Evolutionary conservation across 2,888 invertebrate genomes (phyloP).

Genomic region (Melolontha melolontha): DNA sequence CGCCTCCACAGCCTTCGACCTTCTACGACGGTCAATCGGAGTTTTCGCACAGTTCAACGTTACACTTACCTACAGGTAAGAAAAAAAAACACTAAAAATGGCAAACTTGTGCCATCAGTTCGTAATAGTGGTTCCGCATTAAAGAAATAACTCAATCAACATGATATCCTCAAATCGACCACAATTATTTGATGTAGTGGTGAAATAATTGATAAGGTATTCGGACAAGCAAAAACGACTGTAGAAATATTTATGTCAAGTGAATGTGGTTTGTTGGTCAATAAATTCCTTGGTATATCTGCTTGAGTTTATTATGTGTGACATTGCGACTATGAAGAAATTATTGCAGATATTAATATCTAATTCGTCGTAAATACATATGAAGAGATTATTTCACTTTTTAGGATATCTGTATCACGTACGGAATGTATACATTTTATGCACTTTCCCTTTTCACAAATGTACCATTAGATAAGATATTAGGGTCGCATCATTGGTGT

Average conservation of each 20-base stretch:
- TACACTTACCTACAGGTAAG: conserved; percentile 74
- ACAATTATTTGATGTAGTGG: conserved; percentile 23
- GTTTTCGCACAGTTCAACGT: conserved; percentile 64
- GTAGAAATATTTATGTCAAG: conserved; percentile 33
- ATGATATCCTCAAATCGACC: conserved; percentile 32
- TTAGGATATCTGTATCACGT: too few species aligned
- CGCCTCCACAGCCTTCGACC: conserved; percentile 66
- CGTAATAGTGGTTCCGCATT: conserved; percentile 20
- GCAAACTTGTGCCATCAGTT: conserved; percentile 4
- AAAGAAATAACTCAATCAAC: conserved; percentile 29
- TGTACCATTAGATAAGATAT: too few species aligned
- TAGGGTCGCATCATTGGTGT: too few species aligned
- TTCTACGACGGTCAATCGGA: conserved; percentile 68
- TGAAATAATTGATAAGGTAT: conserved; percentile 32
- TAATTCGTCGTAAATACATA: background rate
- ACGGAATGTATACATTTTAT: too few species aligned
- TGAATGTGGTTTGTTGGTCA: conserved; percentile 38
- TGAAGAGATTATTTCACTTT: too few species aligned
- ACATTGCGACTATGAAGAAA: conserved; percentile 3
- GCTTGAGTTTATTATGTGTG: conserved; percentile 17
- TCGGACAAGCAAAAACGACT: conserved; percentile 27
- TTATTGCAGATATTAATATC: conserved; percentile 2
- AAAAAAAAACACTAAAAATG: conserved; percentile 22
- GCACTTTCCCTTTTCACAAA: too few species aligned
- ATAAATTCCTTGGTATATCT: conserved; percentile 30